These are phyloP conservation scores for Corvus cornix DNA, from an alignment of 2,113 vertebrate genomes.

Conservation along the genomic window DNA sequence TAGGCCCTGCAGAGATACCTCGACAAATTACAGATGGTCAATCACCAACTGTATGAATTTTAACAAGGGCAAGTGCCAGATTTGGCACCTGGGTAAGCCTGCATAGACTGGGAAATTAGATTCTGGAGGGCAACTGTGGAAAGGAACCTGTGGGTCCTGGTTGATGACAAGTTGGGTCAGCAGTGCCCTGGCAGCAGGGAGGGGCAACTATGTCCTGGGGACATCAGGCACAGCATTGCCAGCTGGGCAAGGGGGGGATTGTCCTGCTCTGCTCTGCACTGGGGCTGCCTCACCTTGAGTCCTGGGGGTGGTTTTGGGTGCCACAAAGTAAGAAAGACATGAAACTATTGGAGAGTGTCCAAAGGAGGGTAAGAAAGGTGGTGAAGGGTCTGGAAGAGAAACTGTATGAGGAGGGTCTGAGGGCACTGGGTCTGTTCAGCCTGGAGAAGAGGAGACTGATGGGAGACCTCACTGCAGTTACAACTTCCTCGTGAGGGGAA, in stretches of 20 bases:
- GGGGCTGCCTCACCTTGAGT: fast-evolving
- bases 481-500: fast-evolving
- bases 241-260: not conserved
- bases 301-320: not conserved
- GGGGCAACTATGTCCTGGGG: fast-evolving
- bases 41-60: not conserved
- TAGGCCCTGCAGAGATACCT: not conserved
- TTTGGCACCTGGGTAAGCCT: not conserved
- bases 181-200: not conserved
- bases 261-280: fast-evolving
- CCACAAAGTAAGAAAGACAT: not conserved
- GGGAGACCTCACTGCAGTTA: not conserved
- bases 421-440: not conserved
- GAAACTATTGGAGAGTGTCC: fast-evolving
- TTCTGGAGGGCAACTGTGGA: not conserved
- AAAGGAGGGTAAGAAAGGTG: not conserved
- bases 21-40: not conserved
- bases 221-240: fast-evolving
- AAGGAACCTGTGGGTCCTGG: not conserved
- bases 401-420: fast-evolving
- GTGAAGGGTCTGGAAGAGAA: not conserved
- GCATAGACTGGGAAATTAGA: not conserved
- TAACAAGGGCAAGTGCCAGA: too few species aligned
- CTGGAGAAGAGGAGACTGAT: not conserved
- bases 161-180: not conserved